Conservation (phyloP, 2,888 invertebrate genomes). For the Entomobrya multifasciata region DNA sequence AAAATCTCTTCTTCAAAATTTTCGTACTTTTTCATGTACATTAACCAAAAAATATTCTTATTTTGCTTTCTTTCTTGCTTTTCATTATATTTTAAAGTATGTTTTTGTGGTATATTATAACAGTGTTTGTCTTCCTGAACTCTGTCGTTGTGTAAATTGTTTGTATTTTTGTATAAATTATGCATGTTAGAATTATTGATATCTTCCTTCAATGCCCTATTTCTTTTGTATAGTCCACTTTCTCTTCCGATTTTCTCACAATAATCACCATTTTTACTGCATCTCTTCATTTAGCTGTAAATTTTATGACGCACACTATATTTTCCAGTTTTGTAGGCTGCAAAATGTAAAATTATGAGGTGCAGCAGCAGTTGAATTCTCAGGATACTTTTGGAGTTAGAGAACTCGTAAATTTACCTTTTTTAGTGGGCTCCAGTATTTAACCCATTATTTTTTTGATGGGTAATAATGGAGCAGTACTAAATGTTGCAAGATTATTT, state of each 20-base stretch:
- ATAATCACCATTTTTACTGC: too few relatives aligned
- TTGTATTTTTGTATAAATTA: too few relatives aligned
- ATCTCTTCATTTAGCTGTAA: neutral
- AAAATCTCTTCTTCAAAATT: slow-evolving; percentile 1
- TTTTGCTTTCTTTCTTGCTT: neutral
- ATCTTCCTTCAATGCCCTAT: too few relatives aligned
- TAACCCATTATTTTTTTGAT: slow-evolving; percentile 5
- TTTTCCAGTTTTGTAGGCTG: neutral
- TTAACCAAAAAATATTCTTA: neutral
- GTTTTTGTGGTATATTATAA: too few relatives aligned
- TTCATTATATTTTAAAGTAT: neutral
- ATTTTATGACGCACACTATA: neutral
- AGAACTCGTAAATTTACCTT: neutral
- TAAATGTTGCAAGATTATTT: neutral
- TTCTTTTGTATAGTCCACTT: too few relatives aligned
- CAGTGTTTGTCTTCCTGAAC: too few relatives aligned
- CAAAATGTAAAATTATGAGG: neutral
- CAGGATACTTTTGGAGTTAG: neutral
- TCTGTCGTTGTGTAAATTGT: too few relatives aligned
- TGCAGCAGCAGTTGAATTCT: neutral
- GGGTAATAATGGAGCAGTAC: slow-evolving; percentile 11
- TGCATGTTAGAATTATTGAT: too few relatives aligned
- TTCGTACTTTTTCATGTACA: neutral
- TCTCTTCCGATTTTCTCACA: too few relatives aligned
- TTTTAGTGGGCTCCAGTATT: neutral